These are phyloP conservation scores for Corythoichthys intestinalis DNA, from an alignment of 2,113 vertebrate genomes.

Conservation along the genomic window DNA sequence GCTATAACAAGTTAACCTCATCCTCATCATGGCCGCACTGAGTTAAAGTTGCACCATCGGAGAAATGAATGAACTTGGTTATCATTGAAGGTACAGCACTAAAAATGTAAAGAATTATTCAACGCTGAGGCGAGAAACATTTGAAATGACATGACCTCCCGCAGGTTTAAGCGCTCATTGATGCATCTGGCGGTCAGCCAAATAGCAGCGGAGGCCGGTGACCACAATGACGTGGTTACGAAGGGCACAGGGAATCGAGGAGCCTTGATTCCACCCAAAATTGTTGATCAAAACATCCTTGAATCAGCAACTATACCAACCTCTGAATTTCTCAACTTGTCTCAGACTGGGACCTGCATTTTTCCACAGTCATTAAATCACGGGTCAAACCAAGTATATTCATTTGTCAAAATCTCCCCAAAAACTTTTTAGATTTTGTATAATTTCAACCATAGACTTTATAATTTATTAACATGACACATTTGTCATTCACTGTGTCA, in stretches of 20 bases:
- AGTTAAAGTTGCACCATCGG: not conserved
- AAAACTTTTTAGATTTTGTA: not conserved
- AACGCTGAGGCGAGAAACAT: slow-evolving; percentile 27
- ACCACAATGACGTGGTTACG: slow-evolving; percentile 32
- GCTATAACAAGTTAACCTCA: not conserved
- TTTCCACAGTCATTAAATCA: not conserved
- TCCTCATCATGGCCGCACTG: not conserved
- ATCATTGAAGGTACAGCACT: not conserved
- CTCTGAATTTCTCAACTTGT: not conserved
- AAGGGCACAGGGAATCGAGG: slow-evolving; percentile 26
- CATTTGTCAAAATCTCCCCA: not conserved
- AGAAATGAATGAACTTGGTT: not conserved
- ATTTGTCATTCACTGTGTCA: too few relatives aligned
- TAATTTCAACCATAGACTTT: not conserved
- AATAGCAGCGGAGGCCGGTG: slow-evolving; percentile 27
- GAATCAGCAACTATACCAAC: not conserved
- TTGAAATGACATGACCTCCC: slow-evolving; percentile 34
- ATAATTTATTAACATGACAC: not conserved
- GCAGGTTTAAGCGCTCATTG: slow-evolving; percentile 45
- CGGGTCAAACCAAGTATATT: not conserved
- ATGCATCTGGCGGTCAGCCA: slow-evolving; percentile 53
- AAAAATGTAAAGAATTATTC: slow-evolving; percentile 5
- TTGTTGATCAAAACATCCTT: slow-evolving; percentile 13
- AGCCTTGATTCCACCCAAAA: slow-evolving; percentile 16
- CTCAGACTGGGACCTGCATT: not conserved